These are phyloP conservation scores for Falco peregrinus DNA, from an alignment of 2,797 vertebrate species.

Conservation along the genomic window DNA sequence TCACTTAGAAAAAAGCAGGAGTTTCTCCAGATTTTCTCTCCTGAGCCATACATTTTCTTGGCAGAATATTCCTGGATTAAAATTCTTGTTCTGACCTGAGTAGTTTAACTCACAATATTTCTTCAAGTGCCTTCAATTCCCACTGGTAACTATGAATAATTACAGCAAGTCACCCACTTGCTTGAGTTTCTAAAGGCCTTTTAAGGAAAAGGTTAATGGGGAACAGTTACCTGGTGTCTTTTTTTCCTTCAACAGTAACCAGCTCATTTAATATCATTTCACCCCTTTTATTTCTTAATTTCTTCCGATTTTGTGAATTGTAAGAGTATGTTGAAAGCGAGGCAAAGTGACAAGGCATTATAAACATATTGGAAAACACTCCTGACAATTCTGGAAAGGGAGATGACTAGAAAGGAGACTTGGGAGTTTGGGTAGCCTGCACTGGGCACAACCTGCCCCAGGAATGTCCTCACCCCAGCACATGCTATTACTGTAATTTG, in stretches of 20 bases:
- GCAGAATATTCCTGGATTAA: neutral
- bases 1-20: neutral
- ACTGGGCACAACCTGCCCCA: neutral
- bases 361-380: neutral
- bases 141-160: neutral
- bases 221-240: neutral
- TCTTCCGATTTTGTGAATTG: neutral
- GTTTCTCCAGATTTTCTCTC: neutral
- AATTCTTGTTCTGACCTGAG: neutral
- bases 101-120: neutral
- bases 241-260: neutral
- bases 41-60: neutral
- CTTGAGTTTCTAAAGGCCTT: neutral
- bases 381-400: neutral
- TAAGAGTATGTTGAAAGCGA: neutral
- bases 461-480: neutral
- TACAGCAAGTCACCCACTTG: neutral
- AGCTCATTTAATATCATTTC: neutral
- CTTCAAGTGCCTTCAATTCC: neutral
- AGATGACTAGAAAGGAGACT: neutral
- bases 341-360: neutral
- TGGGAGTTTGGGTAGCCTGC: neutral
- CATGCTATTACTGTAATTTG: neutral
- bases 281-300: neutral
- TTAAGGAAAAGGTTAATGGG: neutral